Base-by-base conservation (phyloP, 2,113 vertebrate genomes). In the Sturnus vulgaris region DNA sequence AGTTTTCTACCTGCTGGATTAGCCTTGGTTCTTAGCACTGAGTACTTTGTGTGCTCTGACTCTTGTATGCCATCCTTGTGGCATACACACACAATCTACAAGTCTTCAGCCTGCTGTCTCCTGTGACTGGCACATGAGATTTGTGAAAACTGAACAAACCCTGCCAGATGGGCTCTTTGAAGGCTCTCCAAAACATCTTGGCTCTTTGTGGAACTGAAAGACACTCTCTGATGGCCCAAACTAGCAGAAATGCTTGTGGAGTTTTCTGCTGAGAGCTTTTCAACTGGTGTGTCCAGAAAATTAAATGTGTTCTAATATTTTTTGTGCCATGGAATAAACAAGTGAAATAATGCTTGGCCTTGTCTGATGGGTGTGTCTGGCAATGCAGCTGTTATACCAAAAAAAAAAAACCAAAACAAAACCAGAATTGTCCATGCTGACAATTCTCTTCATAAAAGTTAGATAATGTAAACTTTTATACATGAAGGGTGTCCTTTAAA, bases 21-120 rank as follows among this genome's bases (percentile, higher is more conserved):
- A 30, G 19, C 30, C 30, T 65, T 52, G 18, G 27, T 14, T 11
- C 18, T 75, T 11, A 35, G 15, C 28, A 24, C 28, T 55, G 24
- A 30, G 24, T 20, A 18, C 15, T 86, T n/a, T 2, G 5, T 30
- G 50, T 70, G 2, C 5, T 46, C 59, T 24, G n/a, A 10, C 6
- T 84, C 27, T 94, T 52, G 33, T 80, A 49, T 16, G 77, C 30
- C 21, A 4, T 31, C 30, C 22, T 77, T 12, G 19, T 28, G 44
- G 47, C 31, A 9, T 35, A 20, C 13, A 87, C 82, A 37, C 8
- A 14, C 0, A 0, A 23, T 8, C 27, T 19, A 40, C 12, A 55
- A 37, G 22, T 10, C 12, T 69, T 72, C 53, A 69, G 12, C 8
- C 39, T 35, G 5, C 25, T 63, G 27, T 55, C 11, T 10, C 15